These are phyloP conservation scores for Spinus olivaceus DNA, from an alignment of 2,797 vertebrate species.

Conservation along the genomic window DNA sequence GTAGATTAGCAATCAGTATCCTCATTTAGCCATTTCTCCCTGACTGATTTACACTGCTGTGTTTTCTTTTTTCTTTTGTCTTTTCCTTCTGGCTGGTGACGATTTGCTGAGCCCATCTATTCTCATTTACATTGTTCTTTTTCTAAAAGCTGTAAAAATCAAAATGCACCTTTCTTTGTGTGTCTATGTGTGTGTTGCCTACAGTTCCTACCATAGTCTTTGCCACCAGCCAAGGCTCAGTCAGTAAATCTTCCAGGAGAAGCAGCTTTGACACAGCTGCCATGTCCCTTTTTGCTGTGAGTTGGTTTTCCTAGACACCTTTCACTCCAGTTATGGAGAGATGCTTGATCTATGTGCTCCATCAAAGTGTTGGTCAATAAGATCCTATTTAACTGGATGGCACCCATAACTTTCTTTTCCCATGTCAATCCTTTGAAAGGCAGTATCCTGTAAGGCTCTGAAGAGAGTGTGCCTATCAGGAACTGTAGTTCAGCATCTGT, in stretches of 20 bases:
- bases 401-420: not conserved
- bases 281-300: not conserved
- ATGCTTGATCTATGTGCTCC: not conserved
- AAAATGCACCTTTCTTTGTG: not conserved
- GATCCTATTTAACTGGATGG: not conserved
- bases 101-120: not conserved
- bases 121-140: not conserved
- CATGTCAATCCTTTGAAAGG: not conserved
- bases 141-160: not conserved
- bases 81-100: not conserved
- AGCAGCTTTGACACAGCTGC: not conserved
- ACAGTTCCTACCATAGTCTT: not conserved
- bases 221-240: not conserved
- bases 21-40: slow-evolving; percentile 14
- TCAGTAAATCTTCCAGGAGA: not conserved
- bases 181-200: not conserved
- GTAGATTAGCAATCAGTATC: slow-evolving; percentile 25
- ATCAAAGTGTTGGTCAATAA: not conserved
- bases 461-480: not conserved
- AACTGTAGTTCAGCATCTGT: not conserved
- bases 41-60: not conserved
- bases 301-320: not conserved
- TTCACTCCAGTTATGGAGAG: not conserved
- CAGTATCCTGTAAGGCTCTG: not conserved
- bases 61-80: not conserved